Evolutionary conservation across 2,797 vertebrate genomes (phyloP).

Genomic region (Ceyx erithaca): DNA sequence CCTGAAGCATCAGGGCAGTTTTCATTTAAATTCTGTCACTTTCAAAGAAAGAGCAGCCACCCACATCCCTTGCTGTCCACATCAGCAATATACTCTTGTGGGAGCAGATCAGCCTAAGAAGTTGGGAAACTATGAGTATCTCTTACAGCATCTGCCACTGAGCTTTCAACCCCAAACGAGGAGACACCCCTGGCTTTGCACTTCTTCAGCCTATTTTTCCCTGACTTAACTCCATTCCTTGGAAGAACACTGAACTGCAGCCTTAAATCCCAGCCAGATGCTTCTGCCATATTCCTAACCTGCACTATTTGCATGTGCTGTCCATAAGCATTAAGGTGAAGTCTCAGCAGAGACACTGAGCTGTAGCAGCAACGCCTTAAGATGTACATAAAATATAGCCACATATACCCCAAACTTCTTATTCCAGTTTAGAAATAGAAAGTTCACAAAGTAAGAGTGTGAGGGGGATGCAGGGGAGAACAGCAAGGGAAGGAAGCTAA

Average conservation of each 20-base stretch:
- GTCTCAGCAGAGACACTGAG: not conserved
- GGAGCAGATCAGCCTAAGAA: not conserved
- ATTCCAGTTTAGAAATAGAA: not conserved
- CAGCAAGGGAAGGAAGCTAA: slow-evolving; percentile 46
- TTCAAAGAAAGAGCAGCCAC: not conserved
- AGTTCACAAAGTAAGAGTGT: not conserved
- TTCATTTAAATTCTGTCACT: not conserved
- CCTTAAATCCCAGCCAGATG: not conserved
- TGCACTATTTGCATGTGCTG: not conserved
- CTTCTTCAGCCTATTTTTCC: not conserved
- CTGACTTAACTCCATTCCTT: not conserved
- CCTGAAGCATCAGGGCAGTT: not conserved
- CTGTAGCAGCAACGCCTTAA: not conserved
- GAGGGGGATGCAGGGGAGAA: not conserved
- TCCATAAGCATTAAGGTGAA: not conserved
- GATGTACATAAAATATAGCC: not conserved
- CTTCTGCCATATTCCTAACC: not conserved
- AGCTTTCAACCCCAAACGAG: not conserved
- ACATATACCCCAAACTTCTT: not conserved
- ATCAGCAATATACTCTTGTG: accelerated
- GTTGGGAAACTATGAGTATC: accelerated
- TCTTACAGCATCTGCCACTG: not conserved
- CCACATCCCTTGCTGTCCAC: not conserved
- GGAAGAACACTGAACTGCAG: not conserved
- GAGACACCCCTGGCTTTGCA: too few relatives aligned